Conservation (phyloP, 2,113 vertebrate species). For the Carettochelys insculpta region DNA sequence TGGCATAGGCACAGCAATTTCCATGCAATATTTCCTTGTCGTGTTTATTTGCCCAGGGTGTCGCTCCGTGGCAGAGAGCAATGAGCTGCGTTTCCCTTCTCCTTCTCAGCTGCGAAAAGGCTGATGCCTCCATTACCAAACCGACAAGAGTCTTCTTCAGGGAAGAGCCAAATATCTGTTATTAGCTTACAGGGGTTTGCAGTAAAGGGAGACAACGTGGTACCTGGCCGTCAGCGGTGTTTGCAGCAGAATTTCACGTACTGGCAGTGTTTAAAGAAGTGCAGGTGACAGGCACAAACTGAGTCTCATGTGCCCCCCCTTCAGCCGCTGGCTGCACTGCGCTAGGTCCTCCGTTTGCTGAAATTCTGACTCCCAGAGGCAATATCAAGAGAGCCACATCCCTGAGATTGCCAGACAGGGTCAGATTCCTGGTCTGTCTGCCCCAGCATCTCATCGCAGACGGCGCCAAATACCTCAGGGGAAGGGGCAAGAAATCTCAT, state of each 20-base stretch:
- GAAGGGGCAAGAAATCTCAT: neutral
- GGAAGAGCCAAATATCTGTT: rapidly evolving
- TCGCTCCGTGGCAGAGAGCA: constrained; percentile 26
- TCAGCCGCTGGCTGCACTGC: neutral
- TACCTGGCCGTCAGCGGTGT: neutral
- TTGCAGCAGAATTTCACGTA: neutral
- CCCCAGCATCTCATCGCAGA: neutral
- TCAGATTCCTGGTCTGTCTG: neutral
- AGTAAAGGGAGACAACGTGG: rapidly evolving
- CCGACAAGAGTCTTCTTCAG: neutral
- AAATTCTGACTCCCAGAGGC: neutral
- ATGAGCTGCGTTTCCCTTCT: neutral
- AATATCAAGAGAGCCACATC: neutral
- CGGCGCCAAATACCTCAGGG: neutral
- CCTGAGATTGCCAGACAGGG: neutral
- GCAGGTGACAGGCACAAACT: no score
- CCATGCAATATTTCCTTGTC: constrained; percentile 65
- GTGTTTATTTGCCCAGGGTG: constrained; percentile 48
- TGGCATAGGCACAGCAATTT: constrained; percentile 64
- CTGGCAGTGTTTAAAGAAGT: neutral
- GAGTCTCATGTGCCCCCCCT: neutral
- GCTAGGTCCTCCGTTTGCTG: neutral
- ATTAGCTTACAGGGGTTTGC: rapidly evolving
- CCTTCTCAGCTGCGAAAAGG: neutral
- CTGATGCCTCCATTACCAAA: neutral